Conservation (phyloP, 2,113 vertebrate species). For the Gobiocypris rarus region DNA sequence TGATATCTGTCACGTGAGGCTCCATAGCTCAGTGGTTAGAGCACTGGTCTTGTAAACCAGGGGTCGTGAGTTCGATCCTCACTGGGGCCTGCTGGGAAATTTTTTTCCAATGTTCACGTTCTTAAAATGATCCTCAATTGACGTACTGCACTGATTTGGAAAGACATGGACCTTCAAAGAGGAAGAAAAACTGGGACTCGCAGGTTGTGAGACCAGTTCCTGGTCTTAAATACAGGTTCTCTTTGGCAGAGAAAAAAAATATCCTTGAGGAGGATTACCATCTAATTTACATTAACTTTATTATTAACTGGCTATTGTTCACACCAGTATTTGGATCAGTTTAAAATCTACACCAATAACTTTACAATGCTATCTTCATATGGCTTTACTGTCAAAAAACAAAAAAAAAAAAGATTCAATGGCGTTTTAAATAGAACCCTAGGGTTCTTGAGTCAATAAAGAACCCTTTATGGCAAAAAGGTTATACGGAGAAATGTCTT, state of each 20-base stretch:
- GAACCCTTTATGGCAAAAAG: not conserved
- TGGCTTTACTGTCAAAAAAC: not conserved
- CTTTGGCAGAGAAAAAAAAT: not conserved
- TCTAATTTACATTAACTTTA: not conserved
- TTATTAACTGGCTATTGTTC: too few species aligned
- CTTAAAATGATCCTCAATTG: not conserved
- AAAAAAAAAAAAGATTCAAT: too few species aligned
- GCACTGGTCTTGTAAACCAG: slow-evolving; percentile 24
- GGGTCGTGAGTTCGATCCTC: slow-evolving; percentile 28
- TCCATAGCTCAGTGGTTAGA: slow-evolving; percentile 77
- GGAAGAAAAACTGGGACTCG: not conserved
- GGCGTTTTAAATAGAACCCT: too few species aligned
- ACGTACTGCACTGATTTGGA: not conserved
- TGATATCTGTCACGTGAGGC: slow-evolving; percentile 8
- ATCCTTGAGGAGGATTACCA: not conserved
- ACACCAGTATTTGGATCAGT: not conserved
- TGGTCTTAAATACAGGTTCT: not conserved
- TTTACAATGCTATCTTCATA: not conserved
- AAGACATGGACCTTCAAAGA: not conserved
- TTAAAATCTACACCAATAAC: not conserved
- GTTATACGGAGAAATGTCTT: too few species aligned
- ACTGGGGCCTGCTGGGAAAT: not conserved
- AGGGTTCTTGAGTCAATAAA: too few species aligned
- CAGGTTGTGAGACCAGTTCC: not conserved
- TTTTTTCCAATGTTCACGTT: not conserved